Conservation (phyloP, 2,888 invertebrate species). For the Anarsia innoxiella region DNA sequence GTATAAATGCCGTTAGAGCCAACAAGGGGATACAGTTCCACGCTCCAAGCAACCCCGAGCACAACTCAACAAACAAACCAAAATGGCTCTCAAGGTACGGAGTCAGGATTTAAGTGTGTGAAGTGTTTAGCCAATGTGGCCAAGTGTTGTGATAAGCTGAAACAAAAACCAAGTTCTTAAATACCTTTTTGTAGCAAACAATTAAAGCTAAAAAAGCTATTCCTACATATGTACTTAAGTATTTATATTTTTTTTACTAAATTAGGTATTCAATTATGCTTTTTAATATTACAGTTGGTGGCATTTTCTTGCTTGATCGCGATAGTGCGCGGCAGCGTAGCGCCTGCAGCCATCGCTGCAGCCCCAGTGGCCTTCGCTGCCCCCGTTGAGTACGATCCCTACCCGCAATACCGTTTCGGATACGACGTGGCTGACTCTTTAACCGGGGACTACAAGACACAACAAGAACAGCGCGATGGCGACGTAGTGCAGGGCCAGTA, state of each 20-base stretch:
- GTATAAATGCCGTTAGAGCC: slow-evolving; percentile 60
- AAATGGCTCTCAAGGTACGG: slow-evolving; percentile 68
- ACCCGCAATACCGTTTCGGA: slow-evolving; percentile 74
- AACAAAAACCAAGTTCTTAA: too few relatives aligned
- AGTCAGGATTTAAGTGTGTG: not conserved
- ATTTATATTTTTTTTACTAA: not conserved
- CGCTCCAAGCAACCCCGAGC: slow-evolving; percentile 54
- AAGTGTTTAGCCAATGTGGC: slow-evolving; percentile 6
- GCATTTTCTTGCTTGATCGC: slow-evolving; percentile 58
- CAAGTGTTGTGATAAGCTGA: not conserved
- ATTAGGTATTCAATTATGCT: not conserved
- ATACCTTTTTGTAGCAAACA: too few relatives aligned
- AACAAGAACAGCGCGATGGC: slow-evolving; percentile 69
- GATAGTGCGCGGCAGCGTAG: slow-evolving; percentile 45
- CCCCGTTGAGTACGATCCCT: slow-evolving; percentile 65
- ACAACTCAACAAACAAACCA: slow-evolving; percentile 42
- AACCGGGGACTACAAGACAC: slow-evolving; percentile 65
- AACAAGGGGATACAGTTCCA: slow-evolving; percentile 58
- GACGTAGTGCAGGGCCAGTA: slow-evolving; percentile 69
- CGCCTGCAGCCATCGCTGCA: slow-evolving; percentile 42
- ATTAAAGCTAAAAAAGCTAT: too few relatives aligned
- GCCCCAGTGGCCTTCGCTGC: slow-evolving; percentile 42
- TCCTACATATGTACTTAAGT: too few relatives aligned
- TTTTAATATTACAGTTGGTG: slow-evolving; percentile 46
- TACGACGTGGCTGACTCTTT: slow-evolving; percentile 61